phyloP scores from a whole-genome alignment of 2,113 vertebrate species.

The Pseudolaguvia tuberculata region DNA sequence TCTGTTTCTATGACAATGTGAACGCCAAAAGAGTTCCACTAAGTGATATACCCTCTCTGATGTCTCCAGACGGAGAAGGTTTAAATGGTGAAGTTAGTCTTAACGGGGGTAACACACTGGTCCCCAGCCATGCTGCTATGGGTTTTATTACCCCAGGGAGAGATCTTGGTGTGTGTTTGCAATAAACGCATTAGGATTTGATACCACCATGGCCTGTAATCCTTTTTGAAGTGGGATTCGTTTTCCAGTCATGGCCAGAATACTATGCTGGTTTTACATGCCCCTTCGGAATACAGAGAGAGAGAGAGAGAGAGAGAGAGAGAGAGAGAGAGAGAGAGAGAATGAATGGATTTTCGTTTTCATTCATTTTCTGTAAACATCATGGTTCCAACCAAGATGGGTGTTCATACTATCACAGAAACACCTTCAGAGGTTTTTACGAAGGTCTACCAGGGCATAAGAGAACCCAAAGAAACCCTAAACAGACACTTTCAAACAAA shows the following conservation, averaged over 20 bases:
- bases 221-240: constrained; percentile 68
- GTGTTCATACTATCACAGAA: no score
- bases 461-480: neutral
- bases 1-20: neutral
- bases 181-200: constrained; percentile 63
- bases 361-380: neutral
- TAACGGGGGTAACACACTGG: constrained; percentile 6
- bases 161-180: constrained; percentile 38
- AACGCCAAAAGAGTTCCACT: neutral
- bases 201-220: constrained; percentile 49
- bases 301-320: no score
- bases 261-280: constrained; percentile 61
- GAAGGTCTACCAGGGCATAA: neutral
- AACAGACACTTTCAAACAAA: neutral
- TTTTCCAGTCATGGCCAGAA: constrained; percentile 63
- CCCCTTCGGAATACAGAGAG: constrained; percentile 34
- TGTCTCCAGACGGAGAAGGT: constrained; percentile 10
- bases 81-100: constrained; percentile 14
- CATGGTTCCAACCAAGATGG: no score
- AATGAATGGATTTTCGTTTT: neutral
- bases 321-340: neutral
- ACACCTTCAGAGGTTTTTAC: no score
- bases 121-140: constrained; percentile 1
- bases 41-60: neutral
- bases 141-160: constrained; percentile 35